Evolutionary conservation across 2,113 vertebrate genomes (phyloP).

Genomic region (Cyanoderma ruficeps): DNA sequence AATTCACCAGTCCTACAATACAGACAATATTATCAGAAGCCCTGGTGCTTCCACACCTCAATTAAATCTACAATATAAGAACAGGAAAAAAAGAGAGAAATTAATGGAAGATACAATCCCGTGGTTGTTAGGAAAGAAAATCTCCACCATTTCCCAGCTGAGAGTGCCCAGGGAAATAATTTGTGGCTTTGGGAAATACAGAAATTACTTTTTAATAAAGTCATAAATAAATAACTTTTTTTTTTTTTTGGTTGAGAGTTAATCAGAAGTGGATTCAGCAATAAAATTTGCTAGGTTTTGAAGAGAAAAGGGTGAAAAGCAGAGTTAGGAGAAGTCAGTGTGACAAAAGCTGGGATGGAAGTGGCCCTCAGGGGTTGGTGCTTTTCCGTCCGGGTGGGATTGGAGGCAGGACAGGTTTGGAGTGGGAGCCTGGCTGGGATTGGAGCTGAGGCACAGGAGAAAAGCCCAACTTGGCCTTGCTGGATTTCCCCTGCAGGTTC

Average conservation of each 20-base stretch:
- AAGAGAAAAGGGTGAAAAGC: background rate
- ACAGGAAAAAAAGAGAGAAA: background rate
- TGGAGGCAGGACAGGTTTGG: constrained; percentile 82
- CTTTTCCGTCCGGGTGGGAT: constrained; percentile 78
- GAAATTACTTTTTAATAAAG: constrained; percentile 53
- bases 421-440: constrained; percentile 67
- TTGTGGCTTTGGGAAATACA: background rate
- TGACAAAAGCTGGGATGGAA: background rate
- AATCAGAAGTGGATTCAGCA: constrained; percentile 10
- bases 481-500: background rate
- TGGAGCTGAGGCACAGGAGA: background rate
- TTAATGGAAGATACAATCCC: background rate
- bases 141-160: background rate
- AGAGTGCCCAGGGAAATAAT: constrained; percentile 39
- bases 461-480: background rate
- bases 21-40: background rate
- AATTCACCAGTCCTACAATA: background rate
- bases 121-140: background rate
- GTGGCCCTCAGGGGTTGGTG: background rate
- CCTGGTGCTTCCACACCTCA: background rate
- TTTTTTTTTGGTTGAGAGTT: background rate
- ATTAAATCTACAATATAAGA: background rate
- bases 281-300: background rate
- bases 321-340: no score
- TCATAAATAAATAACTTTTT: constrained; percentile 35